A percentile compares a stretch with the other conserved stretches of the same genome.
These are phyloP conservation scores for Thaleichthys pacificus DNA, from an alignment of 2,797 vertebrate genomes.

Conservation along the genomic window DNA sequence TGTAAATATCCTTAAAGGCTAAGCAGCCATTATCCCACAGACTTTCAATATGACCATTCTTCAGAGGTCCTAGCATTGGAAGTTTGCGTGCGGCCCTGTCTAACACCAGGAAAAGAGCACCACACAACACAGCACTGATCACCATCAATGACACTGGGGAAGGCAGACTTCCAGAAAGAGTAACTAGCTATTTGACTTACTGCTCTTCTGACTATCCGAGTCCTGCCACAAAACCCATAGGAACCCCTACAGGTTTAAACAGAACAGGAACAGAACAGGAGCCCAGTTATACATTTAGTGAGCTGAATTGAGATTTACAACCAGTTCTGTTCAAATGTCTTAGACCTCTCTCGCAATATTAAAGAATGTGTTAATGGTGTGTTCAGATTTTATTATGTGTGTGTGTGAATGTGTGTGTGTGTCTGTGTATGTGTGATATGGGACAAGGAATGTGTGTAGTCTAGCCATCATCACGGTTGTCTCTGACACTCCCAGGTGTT, in stretches of 20 bases:
- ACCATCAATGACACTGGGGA: slow-evolving; percentile 37
- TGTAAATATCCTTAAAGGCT: no score
- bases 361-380: not conserved
- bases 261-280: slow-evolving; percentile 47
- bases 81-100: slow-evolving; percentile 48
- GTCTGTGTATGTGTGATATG: not conserved
- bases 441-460: not conserved
- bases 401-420: not conserved
- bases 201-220: slow-evolving; percentile 49
- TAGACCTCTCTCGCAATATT: slow-evolving; percentile 12
- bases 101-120: slow-evolving; percentile 43
- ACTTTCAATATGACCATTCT: slow-evolving; percentile 33
- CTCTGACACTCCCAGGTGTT: not conserved
- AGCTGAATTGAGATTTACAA: no score
- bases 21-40: no score
- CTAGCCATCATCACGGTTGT: not conserved
- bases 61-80: slow-evolving; percentile 47
- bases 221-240: slow-evolving; percentile 49
- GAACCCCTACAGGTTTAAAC: slow-evolving; percentile 47
- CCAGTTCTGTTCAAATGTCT: slow-evolving; percentile 23
- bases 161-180: slow-evolving; percentile 31
- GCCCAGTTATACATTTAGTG: no score
- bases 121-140: slow-evolving; percentile 37
- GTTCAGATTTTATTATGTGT: not conserved
- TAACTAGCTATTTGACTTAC: slow-evolving; percentile 46